A percentile compares a stretch with the other conserved stretches of the same genome.
Conservation (phyloP, 2,888 invertebrate genomes). For the Pyrgus malvae region DNA sequence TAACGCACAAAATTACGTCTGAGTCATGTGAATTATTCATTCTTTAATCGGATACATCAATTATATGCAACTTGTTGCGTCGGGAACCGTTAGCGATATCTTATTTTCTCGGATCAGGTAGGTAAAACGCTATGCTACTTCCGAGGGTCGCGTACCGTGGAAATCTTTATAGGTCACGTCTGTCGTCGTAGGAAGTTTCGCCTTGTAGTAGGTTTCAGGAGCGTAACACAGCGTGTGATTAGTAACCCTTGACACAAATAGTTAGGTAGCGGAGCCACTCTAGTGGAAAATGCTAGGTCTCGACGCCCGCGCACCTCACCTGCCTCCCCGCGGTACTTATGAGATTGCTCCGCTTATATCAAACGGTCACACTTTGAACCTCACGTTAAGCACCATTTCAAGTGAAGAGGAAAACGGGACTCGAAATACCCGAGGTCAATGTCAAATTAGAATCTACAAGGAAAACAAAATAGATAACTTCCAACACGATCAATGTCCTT, state of each 20-base stretch:
- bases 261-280: slow-evolving; percentile 58
- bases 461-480: slow-evolving; percentile 2
- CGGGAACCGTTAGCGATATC: not conserved
- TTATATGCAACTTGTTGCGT: not conserved
- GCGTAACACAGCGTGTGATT: slow-evolving; percentile 71
- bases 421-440: slow-evolving; percentile 25
- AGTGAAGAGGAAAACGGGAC: slow-evolving; percentile 26
- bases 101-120: not conserved
- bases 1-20: too few species aligned
- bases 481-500: not conserved
- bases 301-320: slow-evolving; percentile 50
- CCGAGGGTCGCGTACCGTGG: not conserved
- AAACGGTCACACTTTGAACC: not conserved
- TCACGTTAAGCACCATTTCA: not conserved
- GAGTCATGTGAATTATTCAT: too few species aligned
- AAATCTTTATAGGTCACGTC: slow-evolving; percentile 2
- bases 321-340: slow-evolving; percentile 44
- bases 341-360: slow-evolving; percentile 27
- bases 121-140: not conserved
- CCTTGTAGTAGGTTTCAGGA: slow-evolving; percentile 57
- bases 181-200: slow-evolving; percentile 23
- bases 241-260: slow-evolving; percentile 78
- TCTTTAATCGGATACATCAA: not conserved
- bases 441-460: slow-evolving; percentile 9
- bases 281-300: slow-evolving; percentile 76